Evolutionary conservation across 2,113 vertebrate species (phyloP), one percentile per base, ranked within the genome.

Genomic region (Pachypanchax playfairii): DNA sequence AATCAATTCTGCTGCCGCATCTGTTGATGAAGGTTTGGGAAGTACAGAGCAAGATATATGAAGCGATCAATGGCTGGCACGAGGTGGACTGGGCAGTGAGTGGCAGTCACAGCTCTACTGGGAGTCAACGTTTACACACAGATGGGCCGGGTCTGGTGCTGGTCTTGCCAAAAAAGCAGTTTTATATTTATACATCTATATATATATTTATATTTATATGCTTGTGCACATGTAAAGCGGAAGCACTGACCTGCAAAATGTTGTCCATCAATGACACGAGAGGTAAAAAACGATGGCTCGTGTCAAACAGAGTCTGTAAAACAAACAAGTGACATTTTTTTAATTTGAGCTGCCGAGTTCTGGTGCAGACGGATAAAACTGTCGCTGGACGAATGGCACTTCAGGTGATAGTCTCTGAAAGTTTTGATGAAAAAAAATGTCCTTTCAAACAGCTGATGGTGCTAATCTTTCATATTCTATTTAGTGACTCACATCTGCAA

Each of bases 1-100:
- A 92, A 92, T 93, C 91, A 92, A 92, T 92, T 83, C 83, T 64
- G 77, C 73, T 73, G 85, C 85, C 51, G 85, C 91, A 91, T 91
- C 89, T 87, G 89, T 90, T 92, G 86, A 91, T 88, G 86, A 89
- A 90, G 82, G 83, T 85, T 87, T 70, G 79, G 64, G 85, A 86
- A 88, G 83, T 88, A 85, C 82, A 73, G 81, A 67, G 78, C 77
- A 85, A 91, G 89, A 91, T 88, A 88, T 89, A 91, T 84, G 85
- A 61, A 29, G 24, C 66, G 80, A 91, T 91, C 89, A 88, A 92
- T 91, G 85, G 48, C 69, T 88, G 88, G 86, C 87, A 87, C 77
- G 28, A 31, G 75, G 66, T 55, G 63, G 82, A 61, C 81, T 28
- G 50, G 72, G 63, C 71, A 55, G 11, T 77, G 77, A 89, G 77